Base-by-base conservation (phyloP, 2,888 invertebrate genomes). In the Idaea dimidiata region DNA sequence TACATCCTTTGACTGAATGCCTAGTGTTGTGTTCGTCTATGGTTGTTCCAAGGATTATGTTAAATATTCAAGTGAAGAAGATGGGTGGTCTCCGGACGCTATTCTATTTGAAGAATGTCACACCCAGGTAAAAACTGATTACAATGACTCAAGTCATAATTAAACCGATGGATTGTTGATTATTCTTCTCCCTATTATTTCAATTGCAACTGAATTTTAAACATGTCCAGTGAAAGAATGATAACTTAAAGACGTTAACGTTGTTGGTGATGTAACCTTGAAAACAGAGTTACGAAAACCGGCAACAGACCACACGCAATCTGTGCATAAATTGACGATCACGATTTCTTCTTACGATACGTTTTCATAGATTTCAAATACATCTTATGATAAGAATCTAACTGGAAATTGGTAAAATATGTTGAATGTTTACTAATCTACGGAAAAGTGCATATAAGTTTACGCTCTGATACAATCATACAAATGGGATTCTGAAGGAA, bases 251-350 rank as follows among this genome's bases (percentile, higher is more conserved):
- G 87, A 84, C 79, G 59, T 57, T 67, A 43, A 43, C 8, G 43
- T 43, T 10, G 43, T 43, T 43, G 43, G 63, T 62, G 72, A 71
- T 70, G 75, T 80, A 85, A 87, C 90, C 91, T 91, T 90, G 89
- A 83, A 79, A 83, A 79, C 82, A 75, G 82, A 81, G 80, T 84
- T 86, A 87, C 80, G 79, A 87, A 72, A 86, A 88, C 80, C 78
- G 78, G 77, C 80, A 79, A 84, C 79, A 76, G 73, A 80, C 75
- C 81, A 82, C 79, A 85, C 84, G 84, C 86, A 83, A 86, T 87
- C 72, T 87, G 72, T 83, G 71, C 74, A 76, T 77, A 72, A 86
- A 85, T 86, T 83, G 79, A 72, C 81, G 81, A 82, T 86, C 86
- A 85, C 85, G 84, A 86, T 86, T 87, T 83, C 82, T 80, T 78